Evolutionary conservation across 2,888 invertebrate genomes (phyloP).

Genomic region (Drosophila subquinaria): DNA sequence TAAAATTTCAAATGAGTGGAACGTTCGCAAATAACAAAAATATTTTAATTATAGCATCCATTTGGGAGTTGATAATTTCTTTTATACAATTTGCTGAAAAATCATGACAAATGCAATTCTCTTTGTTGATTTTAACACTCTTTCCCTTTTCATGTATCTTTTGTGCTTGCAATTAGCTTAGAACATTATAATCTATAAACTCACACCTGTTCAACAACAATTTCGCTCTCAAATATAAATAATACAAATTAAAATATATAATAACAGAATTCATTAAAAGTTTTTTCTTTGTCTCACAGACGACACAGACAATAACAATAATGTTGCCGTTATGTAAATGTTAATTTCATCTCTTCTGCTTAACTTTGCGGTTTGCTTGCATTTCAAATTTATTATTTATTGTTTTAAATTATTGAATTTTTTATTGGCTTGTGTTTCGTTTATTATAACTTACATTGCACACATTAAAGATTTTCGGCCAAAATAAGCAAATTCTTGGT

Average conservation of each 20-base stretch:
- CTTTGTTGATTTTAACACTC: conserved; percentile 26
- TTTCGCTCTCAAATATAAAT: conserved; percentile 11
- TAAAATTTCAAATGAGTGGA: conserved; percentile 33
- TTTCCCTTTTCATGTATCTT: conserved; percentile 33
- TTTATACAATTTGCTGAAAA: conserved; percentile 34
- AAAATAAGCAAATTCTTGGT: conserved; percentile 47
- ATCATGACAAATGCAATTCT: conserved; percentile 31
- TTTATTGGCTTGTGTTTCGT: conserved; percentile 42
- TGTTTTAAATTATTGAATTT: conserved; percentile 21
- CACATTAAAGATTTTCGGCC: conserved; percentile 47
- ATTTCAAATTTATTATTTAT: conserved; percentile 28
- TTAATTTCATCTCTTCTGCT: conserved; percentile 22
- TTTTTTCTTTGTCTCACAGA: conserved; percentile 14
- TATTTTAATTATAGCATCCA: conserved; percentile 17
- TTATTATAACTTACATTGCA: conserved; percentile 66
- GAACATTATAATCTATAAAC: conserved; percentile 29
- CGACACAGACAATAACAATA: conserved; percentile 21
- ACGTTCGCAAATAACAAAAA: conserved; percentile 39
- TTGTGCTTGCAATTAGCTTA: conserved; percentile 54
- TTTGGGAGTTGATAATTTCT: conserved; percentile 10
- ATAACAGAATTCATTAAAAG: conserved; percentile 27
- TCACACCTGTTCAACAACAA: conserved; percentile 17
- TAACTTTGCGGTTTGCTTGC: conserved; percentile 29
- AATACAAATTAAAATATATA: conserved; percentile 29
- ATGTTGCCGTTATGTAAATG: conserved; percentile 9